phyloP scores from a whole-genome alignment of 2,888 invertebrate species.

The Desoria tigrina region DNA sequence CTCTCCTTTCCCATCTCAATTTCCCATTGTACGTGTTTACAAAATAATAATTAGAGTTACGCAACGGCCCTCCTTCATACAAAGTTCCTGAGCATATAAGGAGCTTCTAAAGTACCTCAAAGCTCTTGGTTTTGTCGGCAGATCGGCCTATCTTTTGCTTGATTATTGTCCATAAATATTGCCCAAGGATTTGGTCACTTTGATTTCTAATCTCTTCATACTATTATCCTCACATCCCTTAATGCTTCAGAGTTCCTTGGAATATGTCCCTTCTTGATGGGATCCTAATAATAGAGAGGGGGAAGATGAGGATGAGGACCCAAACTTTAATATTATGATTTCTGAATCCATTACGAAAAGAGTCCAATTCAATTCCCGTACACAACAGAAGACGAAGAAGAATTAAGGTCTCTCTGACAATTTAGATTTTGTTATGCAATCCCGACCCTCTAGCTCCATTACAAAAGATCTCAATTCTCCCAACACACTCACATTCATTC shows the following conservation, averaged over 20 bases:
- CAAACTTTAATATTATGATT: background rate
- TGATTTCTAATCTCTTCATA: background rate
- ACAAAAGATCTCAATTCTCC: too few species aligned
- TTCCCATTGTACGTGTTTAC: constrained; percentile 1
- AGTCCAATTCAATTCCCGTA: background rate
- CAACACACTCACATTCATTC: background rate
- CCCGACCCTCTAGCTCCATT: background rate
- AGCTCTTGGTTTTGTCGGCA: too few species aligned
- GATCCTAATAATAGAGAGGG: background rate
- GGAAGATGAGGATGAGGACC: background rate
- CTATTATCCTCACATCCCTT: background rate
- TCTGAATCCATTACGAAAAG: background rate
- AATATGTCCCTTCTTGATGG: background rate
- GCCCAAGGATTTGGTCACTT: background rate
- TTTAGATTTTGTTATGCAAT: constrained; percentile 2
- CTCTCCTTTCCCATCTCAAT: constrained; percentile 3
- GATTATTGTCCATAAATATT: too few species aligned
- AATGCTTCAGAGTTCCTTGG: background rate
- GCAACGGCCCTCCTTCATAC: too few species aligned
- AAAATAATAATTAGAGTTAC: too few species aligned
- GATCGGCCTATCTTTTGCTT: too few species aligned
- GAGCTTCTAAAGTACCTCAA: too few species aligned
- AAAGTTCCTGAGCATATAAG: too few species aligned
- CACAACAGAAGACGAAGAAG: too few species aligned
- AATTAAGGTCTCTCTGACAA: constrained; percentile 10